Percentiles rank a stretch among this genome's conserved stretches.
phyloP scores from a whole-genome alignment of 2,113 vertebrate species.

The Podarcis muralis region DNA sequence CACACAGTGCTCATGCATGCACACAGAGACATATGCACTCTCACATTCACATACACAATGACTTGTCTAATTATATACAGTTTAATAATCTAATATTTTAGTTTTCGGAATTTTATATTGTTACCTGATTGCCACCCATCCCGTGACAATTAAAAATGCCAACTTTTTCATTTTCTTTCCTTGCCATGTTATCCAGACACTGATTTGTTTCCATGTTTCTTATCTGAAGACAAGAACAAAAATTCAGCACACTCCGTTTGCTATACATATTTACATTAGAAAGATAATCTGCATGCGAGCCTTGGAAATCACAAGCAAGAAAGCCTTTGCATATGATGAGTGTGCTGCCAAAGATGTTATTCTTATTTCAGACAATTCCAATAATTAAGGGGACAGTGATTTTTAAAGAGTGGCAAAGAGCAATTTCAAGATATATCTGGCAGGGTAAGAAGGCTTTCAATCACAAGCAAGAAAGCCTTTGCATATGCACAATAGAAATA shows the following conservation, averaged over 20 bases:
- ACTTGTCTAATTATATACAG: neutral
- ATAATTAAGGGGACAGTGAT: too few relatives aligned
- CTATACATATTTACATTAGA: neutral
- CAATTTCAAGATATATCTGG: too few relatives aligned
- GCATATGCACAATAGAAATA: too few relatives aligned
- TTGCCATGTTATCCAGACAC: constrained; percentile 99
- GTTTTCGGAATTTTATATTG: neutral
- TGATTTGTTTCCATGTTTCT: constrained; percentile 98
- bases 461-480: too few relatives aligned
- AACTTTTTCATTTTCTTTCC: constrained; percentile 99
- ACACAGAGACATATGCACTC: too few relatives aligned
- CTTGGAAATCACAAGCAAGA: neutral
- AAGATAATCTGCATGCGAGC: neutral
- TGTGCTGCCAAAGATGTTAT: too few relatives aligned
- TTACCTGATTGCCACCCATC: constrained; percentile 99
- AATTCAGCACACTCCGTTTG: neutral
- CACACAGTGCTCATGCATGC: too few relatives aligned
- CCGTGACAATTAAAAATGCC: constrained; percentile 99
- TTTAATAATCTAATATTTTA: neutral
- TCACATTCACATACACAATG: too few relatives aligned
- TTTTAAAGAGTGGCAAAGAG: too few relatives aligned
- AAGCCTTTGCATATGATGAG: neutral
- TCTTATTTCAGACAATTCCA: too few relatives aligned
- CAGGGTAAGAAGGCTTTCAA: too few relatives aligned
- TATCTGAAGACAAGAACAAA: constrained; percentile 78